Percentiles rank a stretch among this genome's conserved stretches.
Evolutionary conservation across 2,113 vertebrate species (phyloP).

Genomic region (Cichladusa arquata): DNA sequence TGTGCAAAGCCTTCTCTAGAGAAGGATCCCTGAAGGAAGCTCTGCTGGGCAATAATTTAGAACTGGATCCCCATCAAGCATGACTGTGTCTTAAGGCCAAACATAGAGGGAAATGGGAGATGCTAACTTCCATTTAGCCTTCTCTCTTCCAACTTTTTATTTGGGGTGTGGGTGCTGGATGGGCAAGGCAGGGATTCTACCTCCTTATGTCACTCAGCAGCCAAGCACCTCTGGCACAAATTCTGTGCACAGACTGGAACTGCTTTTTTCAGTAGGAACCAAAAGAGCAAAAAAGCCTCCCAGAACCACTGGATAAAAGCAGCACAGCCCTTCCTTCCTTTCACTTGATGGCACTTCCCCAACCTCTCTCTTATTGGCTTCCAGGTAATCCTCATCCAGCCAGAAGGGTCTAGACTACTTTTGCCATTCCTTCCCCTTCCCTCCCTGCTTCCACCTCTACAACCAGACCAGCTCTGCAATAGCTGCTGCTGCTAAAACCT

Average conservation of each 20-base stretch:
- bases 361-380: background rate
- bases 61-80: background rate
- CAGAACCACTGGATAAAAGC: background rate
- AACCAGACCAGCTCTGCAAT: background rate
- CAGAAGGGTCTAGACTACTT: background rate
- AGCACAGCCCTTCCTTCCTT: background rate
- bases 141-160: background rate
- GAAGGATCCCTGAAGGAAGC: background rate
- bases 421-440: background rate
- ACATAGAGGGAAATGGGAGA: background rate
- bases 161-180: background rate
- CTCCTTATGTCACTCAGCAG: background rate
- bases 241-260: background rate
- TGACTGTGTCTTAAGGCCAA: background rate
- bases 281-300: background rate
- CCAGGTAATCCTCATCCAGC: background rate
- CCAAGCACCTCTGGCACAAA: background rate
- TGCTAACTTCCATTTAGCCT: background rate
- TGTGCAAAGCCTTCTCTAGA: background rate
- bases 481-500: background rate
- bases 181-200: background rate
- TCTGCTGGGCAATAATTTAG: background rate
- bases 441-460: background rate
- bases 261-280: background rate
- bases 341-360: background rate